phyloP scores from a whole-genome alignment of 2,797 vertebrate species.

The Capromys pilorides region DNA sequence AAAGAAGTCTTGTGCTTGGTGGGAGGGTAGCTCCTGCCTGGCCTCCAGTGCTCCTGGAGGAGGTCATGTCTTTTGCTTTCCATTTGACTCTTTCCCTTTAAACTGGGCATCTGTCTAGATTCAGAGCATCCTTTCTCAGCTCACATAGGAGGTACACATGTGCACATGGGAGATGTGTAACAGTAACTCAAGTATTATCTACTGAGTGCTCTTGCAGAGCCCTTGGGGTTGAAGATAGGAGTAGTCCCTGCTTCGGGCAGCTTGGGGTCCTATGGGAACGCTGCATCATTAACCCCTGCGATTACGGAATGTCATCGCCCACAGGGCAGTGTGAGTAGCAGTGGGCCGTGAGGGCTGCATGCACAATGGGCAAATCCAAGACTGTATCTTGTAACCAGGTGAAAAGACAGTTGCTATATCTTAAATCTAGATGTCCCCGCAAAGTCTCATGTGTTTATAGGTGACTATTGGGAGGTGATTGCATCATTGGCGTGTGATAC shows the following conservation, averaged over 20 bases:
- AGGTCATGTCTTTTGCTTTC: neutral
- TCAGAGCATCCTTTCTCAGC: neutral
- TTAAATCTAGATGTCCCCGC: neutral
- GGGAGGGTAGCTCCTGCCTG: neutral
- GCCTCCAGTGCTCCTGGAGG: neutral
- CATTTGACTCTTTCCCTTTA: neutral
- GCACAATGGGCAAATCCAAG: neutral
- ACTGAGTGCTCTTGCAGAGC: neutral
- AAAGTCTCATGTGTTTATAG: neutral
- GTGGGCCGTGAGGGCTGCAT: neutral
- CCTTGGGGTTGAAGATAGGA: neutral
- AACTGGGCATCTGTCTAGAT: neutral
- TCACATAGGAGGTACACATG: neutral
- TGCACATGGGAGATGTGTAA: neutral
- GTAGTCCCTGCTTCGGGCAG: neutral
- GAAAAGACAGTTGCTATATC: neutral
- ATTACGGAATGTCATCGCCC: neutral
- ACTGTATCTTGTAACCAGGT: too few relatives aligned
- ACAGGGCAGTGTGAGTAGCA: neutral
- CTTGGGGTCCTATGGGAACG: neutral
- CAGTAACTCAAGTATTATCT: neutral
- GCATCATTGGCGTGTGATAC: neutral
- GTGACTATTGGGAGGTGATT: neutral
- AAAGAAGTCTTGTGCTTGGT: neutral
- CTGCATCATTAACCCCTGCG: neutral